Evolutionary conservation across 2,888 invertebrate genomes (phyloP).

Genomic region (Heliconius sara): DNA sequence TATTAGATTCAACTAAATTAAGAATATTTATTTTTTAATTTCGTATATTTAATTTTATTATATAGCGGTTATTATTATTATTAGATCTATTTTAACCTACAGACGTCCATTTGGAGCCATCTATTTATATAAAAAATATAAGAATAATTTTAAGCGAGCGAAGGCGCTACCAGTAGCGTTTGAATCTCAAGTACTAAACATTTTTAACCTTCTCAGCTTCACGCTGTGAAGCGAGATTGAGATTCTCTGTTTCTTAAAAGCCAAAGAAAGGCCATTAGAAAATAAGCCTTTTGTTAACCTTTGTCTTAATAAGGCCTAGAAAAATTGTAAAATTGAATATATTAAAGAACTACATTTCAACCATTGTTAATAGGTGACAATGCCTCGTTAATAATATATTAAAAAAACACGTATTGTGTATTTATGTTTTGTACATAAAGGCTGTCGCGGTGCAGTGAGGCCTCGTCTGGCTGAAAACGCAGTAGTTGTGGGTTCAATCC

Average conservation of each 20-base stretch:
- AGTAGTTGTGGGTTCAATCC: neutral
- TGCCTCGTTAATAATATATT: conserved; percentile 1
- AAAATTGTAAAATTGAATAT: neutral
- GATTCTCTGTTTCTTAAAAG: neutral
- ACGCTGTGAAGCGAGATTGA: too few relatives aligned
- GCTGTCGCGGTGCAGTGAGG: neutral
- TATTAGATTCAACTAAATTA: neutral
- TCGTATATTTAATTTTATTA: too few relatives aligned
- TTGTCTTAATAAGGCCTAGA: neutral
- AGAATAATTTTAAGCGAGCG: too few relatives aligned
- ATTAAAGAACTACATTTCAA: neutral
- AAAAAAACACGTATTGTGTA: neutral
- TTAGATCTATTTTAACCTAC: too few relatives aligned
- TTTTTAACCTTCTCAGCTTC: neutral
- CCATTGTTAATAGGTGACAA: conserved; percentile 1
- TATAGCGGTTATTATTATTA: too few relatives aligned
- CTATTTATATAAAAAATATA: too few relatives aligned
- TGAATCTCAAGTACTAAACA: neutral
- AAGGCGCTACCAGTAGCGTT: too few relatives aligned
- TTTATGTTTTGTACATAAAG: neutral
- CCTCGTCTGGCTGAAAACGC: rapidly evolving
- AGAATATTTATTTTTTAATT: neutral
- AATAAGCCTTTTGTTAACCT: too few relatives aligned
- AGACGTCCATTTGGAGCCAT: too few relatives aligned
- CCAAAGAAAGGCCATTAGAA: neutral